These are phyloP conservation scores for Mesocentrotus franciscanus DNA, from an alignment of 53 echinoderm and acorn worm genomes.

Conservation along the genomic window DNA sequence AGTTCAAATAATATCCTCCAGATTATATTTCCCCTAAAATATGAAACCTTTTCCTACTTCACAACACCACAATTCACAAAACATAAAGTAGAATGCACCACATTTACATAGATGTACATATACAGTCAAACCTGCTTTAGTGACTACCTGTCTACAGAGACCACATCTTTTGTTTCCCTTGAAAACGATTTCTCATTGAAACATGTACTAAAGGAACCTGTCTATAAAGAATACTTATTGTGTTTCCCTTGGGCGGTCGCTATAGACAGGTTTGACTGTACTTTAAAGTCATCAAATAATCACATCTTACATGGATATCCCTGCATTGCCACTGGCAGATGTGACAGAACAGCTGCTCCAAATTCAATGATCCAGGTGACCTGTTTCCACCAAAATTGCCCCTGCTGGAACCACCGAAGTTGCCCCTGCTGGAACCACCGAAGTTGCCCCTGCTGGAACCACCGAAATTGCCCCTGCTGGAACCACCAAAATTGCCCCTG, in stretches of 20 bases:
- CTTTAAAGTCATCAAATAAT: not conserved
- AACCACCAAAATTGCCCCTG: not conserved
- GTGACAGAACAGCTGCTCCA: constrained; percentile 23
- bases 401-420: too few species aligned
- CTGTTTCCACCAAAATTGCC: not conserved
- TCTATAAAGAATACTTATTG: too few species aligned
- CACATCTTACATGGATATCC: constrained; percentile 13
- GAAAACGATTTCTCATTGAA: too few species aligned
- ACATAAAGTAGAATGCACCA: not conserved
- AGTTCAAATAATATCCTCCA: not conserved
- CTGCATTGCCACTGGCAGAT: constrained; percentile 55
- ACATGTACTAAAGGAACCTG: too few species aligned
- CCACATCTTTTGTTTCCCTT: too few species aligned
- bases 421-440: not conserved
- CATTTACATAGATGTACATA: not conserved
- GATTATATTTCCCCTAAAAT: not conserved
- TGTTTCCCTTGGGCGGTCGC: too few species aligned
- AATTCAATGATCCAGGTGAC: not conserved
- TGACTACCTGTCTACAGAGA: too few species aligned
- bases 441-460: too few species aligned
- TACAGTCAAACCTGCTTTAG: not conserved
- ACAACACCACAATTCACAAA: not conserved
- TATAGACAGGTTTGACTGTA: not conserved
- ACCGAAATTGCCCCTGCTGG: not conserved
- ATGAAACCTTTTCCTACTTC: not conserved